Conservation (phyloP, 2,888 invertebrate genomes). For the Epinotia ramella region DNA sequence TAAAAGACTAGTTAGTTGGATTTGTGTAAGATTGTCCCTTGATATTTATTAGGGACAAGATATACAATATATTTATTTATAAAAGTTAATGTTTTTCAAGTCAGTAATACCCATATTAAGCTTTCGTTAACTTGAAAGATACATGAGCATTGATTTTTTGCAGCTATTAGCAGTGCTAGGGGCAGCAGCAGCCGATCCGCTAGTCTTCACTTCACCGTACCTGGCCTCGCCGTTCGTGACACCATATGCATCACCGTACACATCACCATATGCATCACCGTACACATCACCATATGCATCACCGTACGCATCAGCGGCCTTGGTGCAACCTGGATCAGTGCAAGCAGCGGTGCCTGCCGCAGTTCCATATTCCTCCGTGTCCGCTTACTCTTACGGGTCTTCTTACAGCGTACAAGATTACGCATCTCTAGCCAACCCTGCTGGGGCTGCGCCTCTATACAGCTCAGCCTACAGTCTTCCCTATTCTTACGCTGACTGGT, state of each 20-base stretch:
- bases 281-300: slow-evolving; percentile 39
- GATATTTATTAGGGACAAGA: no score
- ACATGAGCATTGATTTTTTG: slow-evolving; percentile 40
- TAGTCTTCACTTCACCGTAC: slow-evolving; percentile 54
- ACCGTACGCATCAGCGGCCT: slow-evolving; percentile 50
- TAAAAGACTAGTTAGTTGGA: no score
- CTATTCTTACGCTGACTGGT: slow-evolving; percentile 52
- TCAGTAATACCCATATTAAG: no score
- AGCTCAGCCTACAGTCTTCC: slow-evolving; percentile 59
- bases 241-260: slow-evolving; percentile 25
- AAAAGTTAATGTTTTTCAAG: no score
- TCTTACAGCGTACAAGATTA: slow-evolving; percentile 54
- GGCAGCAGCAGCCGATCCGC: slow-evolving; percentile 59
- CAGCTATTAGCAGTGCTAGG: slow-evolving; percentile 63
- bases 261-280: slow-evolving; percentile 32
- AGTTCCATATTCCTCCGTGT: slow-evolving; percentile 54
- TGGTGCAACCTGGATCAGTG: slow-evolving; percentile 48
- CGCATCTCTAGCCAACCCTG: slow-evolving; percentile 35
- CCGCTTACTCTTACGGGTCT: slow-evolving; percentile 58
- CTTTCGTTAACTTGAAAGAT: not conserved
- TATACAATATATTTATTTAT: no score
- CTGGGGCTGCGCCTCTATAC: slow-evolving; percentile 42
- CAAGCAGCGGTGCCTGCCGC: slow-evolving; percentile 49
- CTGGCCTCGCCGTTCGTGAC: slow-evolving; percentile 30
- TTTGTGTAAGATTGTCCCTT: no score